phyloP scores from a whole-genome alignment of 2,113 vertebrate species.

The Mustelus asterias region DNA sequence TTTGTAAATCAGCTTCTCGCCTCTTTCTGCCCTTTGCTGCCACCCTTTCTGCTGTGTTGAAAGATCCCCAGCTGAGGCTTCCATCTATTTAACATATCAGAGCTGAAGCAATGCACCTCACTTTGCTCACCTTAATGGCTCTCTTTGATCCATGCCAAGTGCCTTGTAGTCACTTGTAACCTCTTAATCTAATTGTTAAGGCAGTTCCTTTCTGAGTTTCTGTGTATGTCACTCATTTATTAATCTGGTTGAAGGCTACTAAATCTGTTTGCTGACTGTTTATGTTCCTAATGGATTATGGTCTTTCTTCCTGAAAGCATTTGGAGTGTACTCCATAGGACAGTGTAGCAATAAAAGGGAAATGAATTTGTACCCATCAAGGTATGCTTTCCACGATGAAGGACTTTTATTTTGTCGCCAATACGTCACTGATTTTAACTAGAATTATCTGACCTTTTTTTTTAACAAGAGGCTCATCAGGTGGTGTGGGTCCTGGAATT shows the following conservation, averaged over 20 bases:
- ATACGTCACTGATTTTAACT: not conserved
- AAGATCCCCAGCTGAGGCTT: not conserved
- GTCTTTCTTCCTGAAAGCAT: not conserved
- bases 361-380: not conserved
- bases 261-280: not conserved
- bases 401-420: not conserved
- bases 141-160: not conserved
- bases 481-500: not conserved
- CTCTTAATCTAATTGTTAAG: not conserved
- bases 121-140: not conserved
- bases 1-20: not conserved
- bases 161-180: not conserved
- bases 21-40: not conserved
- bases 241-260: not conserved
- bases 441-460: not conserved
- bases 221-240: not conserved
- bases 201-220: not conserved
- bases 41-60: not conserved
- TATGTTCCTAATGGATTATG: not conserved
- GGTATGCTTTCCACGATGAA: not conserved
- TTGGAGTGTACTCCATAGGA: not conserved
- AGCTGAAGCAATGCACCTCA: not conserved
- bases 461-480: not conserved
- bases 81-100: not conserved
- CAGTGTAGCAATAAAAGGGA: not conserved